Conservation (phyloP, 1,140 invertebrate genomes). For the Yoshiicerus persimilis region DNA sequence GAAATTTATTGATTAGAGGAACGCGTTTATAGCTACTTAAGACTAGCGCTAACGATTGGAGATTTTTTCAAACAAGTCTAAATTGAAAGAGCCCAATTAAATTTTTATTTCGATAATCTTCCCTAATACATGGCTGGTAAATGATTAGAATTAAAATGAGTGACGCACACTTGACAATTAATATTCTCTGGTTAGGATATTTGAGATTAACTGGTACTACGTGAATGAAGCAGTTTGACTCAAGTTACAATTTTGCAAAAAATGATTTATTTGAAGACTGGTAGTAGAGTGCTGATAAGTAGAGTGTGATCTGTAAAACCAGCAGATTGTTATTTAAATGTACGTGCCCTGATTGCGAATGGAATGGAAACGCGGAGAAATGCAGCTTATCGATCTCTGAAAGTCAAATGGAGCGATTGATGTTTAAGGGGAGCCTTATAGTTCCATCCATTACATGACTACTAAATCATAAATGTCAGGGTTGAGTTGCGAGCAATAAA, state of each 20-base stretch:
- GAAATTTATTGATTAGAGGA: no score
- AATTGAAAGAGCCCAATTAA: no score
- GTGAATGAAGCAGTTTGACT: not conserved
- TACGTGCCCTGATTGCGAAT: not conserved
- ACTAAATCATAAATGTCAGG: conserved; percentile 13
- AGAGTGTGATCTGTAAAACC: not conserved
- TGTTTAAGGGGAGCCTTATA: not conserved
- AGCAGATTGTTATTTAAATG: not conserved
- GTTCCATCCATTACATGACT: not conserved
- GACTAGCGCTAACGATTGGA: no score
- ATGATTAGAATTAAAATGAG: not conserved
- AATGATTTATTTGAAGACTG: not conserved
- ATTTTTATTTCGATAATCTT: no score
- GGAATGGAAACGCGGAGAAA: not conserved
- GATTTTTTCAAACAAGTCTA: no score
- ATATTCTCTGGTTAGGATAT: not conserved
- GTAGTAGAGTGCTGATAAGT: not conserved
- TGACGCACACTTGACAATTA: not conserved
- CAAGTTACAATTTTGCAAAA: not conserved
- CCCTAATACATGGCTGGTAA: not conserved
- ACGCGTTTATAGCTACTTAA: no score
- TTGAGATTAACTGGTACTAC: not conserved
- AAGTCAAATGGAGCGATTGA: not conserved
- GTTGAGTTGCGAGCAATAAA: conserved; percentile 13
- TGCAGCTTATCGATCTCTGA: not conserved